Evolutionary conservation across 2,797 vertebrate genomes (phyloP), one percentile per base, ranked within the genome.

Genomic region (Schizothorax lantsangensis): DNA sequence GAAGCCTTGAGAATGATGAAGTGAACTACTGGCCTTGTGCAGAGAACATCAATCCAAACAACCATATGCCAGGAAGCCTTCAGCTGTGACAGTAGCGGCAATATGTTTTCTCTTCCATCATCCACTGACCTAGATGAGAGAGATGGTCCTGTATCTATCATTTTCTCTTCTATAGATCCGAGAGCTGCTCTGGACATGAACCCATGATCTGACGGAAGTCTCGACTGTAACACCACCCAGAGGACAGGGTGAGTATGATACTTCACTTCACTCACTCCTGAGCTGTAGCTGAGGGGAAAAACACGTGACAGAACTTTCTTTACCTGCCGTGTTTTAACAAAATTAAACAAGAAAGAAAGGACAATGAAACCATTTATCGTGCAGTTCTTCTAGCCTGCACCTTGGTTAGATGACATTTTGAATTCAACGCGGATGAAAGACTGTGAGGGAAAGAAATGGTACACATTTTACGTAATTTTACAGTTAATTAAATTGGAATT

Each of bases 211-310:
- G 75, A 57, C 9, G 17, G 45, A 71, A 43, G 23, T n/a, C 6
- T 84, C 26, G 10, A 40, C 54, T 72, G 64, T 68, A 73, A 12
- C 54, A 77, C 75, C 88, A 84, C 71, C 88, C 47, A 66, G 81
- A 57, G 86, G 88, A 84, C 71, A 54, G 6, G 4, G 8, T 14
- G 62, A 84, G 88, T n/a, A 81, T 19, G 33, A 21, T 38, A 43
- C 30, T 30, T 30, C 47, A 43, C 30, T 30, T 30, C 30, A 30
- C 30, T 30, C 30, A 30, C 30, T 30, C 30, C 30, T 30, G 30
- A 30, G 30, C 30, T 30, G 30, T 30, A 30, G 30, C n/a, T n/a
- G n/a, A n/a, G n/a, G n/a, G n/a, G n/a, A n/a, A n/a, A n/a, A n/a
- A n/a, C n/a, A n/a, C 30, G 30, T 30, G 1, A 30, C 21, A 40